Conservation (phyloP, 2,888 invertebrate genomes). For the Incurvaria masculella region DNA sequence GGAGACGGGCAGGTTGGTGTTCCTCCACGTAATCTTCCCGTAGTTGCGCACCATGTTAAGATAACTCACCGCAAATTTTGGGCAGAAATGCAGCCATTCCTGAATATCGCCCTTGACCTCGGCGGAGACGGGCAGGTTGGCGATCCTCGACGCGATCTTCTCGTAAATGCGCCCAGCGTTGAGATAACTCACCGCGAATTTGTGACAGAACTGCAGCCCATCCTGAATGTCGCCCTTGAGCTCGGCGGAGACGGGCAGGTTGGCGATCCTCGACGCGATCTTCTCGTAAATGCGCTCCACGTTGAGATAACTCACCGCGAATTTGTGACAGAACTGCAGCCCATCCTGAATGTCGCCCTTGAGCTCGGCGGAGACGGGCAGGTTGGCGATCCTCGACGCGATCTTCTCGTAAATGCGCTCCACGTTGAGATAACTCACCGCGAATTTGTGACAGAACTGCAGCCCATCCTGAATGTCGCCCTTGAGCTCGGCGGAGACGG, state of each 20-base stretch:
- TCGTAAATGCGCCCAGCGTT: conserved; percentile 65
- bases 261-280: conserved; percentile 59
- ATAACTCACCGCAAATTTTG: conserved; percentile 67
- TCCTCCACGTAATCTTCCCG: conserved; percentile 41
- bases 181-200: conserved; percentile 60
- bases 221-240: conserved; percentile 64
- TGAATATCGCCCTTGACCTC: conserved; percentile 64
- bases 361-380: conserved; percentile 60
- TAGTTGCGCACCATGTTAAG: conserved; percentile 50
- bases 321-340: conserved; percentile 64
- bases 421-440: conserved; percentile 61
- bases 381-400: conserved; percentile 55
- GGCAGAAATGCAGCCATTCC: conserved; percentile 64
- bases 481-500: conserved; percentile 60
- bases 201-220: conserved; percentile 64
- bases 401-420: conserved; percentile 66
- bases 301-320: conserved; percentile 61
- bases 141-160: conserved; percentile 60
- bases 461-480: conserved; percentile 65
- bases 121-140: conserved; percentile 56
- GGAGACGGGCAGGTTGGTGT: conserved; percentile 40
- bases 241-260: conserved; percentile 59
- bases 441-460: conserved; percentile 66
- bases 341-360: conserved; percentile 65
- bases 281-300: conserved; percentile 64